Base-by-base conservation (phyloP, 2,888 invertebrate genomes). In the Drosophila longiperda region DNA sequence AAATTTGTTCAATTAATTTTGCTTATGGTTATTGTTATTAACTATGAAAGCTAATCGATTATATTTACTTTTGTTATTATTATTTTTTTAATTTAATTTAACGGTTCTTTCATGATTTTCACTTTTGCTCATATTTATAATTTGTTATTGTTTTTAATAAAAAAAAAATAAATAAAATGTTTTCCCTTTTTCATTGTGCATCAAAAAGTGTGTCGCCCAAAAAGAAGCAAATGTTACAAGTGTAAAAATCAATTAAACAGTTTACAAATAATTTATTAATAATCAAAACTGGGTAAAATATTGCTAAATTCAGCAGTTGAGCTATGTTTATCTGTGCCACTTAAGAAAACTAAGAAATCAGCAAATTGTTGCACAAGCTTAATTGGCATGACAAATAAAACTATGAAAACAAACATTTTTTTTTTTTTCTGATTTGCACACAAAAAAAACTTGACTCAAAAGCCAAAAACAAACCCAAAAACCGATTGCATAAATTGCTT, bases 401-500 rank as follows among this genome's bases (percentile, higher is more conserved):
- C 5, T 4, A 33, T 42, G 45, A 64, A 50, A 53, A 53, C 38
- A 40, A 55, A 82, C 79, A 78, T 61, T 60, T 48, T 63, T 50
- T 50, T 50, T 50, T 62, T 59, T 52, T 55, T 49, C 33, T 66
- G 62, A 85, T 84, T 85, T 85, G 73, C 49, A 49, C 5, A 49
- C 26, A 26, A 49, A 17, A 20, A 17, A 26, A 49, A 15, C 17
- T 49, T 49, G 61, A 58, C 55, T 17, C 26, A 32, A 53, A 52
- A 49, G 7, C 11, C 42, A 42, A 32, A 53, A 62, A 20, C 7
- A 11, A 26, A 49, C 26, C 0, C n/a, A 33, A 58, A 57, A 36
- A 2, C 54, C 53, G 74, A 82, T 86, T 87, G 90, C 87, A 87
- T 90, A 85, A 88, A 89, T 83, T 78, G 75, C 52, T 38, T 61